Percentiles rank a stretch among this genome's conserved stretches.
Conservation (phyloP, 2,888 invertebrate genomes). For the Anthrax anthrax region DNA sequence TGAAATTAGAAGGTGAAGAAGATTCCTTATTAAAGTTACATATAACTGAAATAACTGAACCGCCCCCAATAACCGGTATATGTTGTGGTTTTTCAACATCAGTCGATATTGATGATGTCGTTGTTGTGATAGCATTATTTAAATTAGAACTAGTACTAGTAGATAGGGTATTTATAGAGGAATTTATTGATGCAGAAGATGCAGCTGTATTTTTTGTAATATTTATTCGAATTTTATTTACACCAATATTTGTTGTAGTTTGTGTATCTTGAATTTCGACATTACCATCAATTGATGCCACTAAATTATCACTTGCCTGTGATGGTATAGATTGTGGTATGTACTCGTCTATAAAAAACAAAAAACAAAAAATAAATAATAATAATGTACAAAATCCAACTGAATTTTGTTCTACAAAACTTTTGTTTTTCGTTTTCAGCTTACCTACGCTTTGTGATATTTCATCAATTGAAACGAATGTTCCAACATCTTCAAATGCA, state of each 20-base stretch:
- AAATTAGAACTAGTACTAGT: neutral
- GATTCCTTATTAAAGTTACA: neutral
- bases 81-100: neutral
- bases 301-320: constrained; percentile 36
- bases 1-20: neutral
- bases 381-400: too few species aligned
- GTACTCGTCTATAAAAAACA: constrained; percentile 19
- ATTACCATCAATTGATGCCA: constrained; percentile 59
- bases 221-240: constrained; percentile 64
- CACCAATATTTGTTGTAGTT: constrained; percentile 25
- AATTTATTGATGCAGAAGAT: constrained; percentile 21
- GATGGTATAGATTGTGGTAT: constrained; percentile 26
- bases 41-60: constrained; percentile 3
- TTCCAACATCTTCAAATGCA: constrained; percentile 34
- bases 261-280: constrained; percentile 47
- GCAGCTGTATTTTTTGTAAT: constrained; percentile 52
- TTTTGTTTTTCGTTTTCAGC: constrained; percentile 6
- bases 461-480: constrained; percentile 26
- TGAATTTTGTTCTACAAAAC: too few species aligned
- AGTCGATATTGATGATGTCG: neutral
- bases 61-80: neutral
- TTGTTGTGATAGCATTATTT: neutral
- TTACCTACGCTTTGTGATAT: constrained; percentile 25
- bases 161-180: too few species aligned
- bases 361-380: too few species aligned